Conservation (phyloP, 2,888 invertebrate genomes). For the Gymnocheta viridis region DNA sequence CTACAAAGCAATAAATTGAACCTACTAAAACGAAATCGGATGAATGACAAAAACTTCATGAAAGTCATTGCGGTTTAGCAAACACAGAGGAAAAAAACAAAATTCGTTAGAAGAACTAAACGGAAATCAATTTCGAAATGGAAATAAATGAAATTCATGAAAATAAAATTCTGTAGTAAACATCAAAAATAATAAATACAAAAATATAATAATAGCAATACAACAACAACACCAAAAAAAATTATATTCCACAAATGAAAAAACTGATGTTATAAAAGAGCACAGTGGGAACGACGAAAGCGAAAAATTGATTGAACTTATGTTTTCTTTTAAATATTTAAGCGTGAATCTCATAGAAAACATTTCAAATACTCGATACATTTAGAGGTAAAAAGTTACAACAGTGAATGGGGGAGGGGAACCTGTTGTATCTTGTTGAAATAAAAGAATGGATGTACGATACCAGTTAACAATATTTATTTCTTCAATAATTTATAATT, state of each 20-base stretch:
- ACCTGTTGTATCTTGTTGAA: too few relatives aligned
- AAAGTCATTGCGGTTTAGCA: not conserved
- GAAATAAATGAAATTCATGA: not conserved
- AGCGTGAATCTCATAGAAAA: too few relatives aligned
- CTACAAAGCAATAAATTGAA: not conserved
- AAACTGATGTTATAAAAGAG: not conserved
- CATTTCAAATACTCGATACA: too few relatives aligned
- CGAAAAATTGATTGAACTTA: not conserved
- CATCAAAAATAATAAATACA: constrained; percentile 17
- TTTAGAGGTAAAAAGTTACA: too few relatives aligned
- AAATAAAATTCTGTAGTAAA: constrained; percentile 36
- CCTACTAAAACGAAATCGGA: not conserved
- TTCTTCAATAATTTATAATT: too few relatives aligned
- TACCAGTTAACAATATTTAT: too few relatives aligned
- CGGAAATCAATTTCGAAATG: constrained; percentile 44
- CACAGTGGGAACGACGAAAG: not conserved
- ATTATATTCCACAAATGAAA: not conserved
- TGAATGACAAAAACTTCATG: too few relatives aligned
- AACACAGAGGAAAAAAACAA: not conserved
- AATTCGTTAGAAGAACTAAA: constrained; percentile 17
- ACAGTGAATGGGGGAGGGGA: too few relatives aligned
- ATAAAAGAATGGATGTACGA: too few relatives aligned
- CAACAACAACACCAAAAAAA: not conserved
- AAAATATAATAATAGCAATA: not conserved
- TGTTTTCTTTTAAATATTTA: too few relatives aligned